Evolutionary conservation across 2,797 vertebrate genomes (phyloP).

Genomic region (Sebastes minor): DNA sequence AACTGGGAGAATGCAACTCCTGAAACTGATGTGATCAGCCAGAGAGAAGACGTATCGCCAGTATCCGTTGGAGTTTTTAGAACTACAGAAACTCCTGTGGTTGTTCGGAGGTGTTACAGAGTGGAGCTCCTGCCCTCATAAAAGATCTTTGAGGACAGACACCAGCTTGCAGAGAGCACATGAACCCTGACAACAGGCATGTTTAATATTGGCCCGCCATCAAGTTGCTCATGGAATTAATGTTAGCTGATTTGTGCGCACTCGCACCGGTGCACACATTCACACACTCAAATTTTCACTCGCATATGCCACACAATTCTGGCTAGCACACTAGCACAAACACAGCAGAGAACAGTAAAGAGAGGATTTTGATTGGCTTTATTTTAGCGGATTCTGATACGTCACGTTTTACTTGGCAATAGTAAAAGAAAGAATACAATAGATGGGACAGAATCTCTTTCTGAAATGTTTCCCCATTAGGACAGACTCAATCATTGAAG

Average conservation of each 20-base stretch:
- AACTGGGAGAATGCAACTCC: not conserved
- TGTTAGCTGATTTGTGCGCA: slow-evolving; percentile 19
- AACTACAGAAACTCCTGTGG: not conserved
- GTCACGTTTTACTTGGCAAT: not conserved
- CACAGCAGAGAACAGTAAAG: not conserved
- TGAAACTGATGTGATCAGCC: not conserved
- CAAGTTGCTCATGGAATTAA: slow-evolving; percentile 12
- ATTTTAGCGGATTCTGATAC: not conserved
- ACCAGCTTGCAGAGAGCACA: not conserved
- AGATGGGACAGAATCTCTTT: not conserved
- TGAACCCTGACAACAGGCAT: not conserved
- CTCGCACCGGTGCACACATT: not conserved
- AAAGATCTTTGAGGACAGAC: not conserved
- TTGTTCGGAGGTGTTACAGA: slow-evolving; percentile 3
- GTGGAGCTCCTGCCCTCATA: not conserved
- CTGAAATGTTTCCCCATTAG: not conserved
- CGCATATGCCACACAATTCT: not conserved
- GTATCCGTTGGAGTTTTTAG: not conserved
- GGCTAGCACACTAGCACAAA: not conserved
- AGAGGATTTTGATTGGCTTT: not conserved
- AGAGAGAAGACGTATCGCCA: not conserved
- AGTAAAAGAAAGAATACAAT: no score
- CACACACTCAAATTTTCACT: not conserved
- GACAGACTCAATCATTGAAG: not conserved
- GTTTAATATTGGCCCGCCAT: slow-evolving; percentile 17